Evolutionary conservation across 2,888 invertebrate genomes (phyloP).

Genomic region (Cryptops parisi): DNA sequence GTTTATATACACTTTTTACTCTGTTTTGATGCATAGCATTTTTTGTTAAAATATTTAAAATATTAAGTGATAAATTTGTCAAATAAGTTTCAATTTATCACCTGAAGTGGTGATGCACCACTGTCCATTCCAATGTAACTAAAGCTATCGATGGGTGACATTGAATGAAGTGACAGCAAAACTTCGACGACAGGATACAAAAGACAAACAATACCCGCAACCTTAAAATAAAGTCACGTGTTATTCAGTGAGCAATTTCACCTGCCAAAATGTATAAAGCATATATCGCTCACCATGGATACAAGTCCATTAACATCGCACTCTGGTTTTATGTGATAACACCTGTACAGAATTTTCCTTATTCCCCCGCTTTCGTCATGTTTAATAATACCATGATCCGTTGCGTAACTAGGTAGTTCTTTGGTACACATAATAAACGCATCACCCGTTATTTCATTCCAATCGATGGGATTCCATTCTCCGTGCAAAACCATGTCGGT

Average conservation of each 20-base stretch:
- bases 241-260: too few relatives aligned
- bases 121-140: conserved; percentile 40
- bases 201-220: conserved; percentile 35
- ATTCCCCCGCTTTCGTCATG: conserved; percentile 27
- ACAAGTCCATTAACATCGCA: conserved; percentile 23
- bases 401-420: conserved; percentile 27
- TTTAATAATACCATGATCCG: conserved; percentile 33
- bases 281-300: conserved; percentile 24
- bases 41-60: too few relatives aligned
- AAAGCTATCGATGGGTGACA: conserved; percentile 36
- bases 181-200: conserved; percentile 30
- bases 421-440: conserved; percentile 30
- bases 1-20: too few relatives aligned
- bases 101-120: conserved; percentile 34
- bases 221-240: too few relatives aligned
- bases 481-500: conserved; percentile 30
- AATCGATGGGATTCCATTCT: not conserved
- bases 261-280: too few relatives aligned
- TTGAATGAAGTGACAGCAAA: conserved; percentile 32
- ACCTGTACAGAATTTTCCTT: conserved; percentile 27
- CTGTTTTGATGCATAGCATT: too few relatives aligned
- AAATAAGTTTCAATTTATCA: conserved; percentile 19
- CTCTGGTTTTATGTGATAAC: too few relatives aligned
- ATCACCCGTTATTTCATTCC: conserved; percentile 21
- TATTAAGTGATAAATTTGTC: not conserved